phyloP scores from a whole-genome alignment of 92 coral and sea anemone genomes.

The Palythoa caribaeorum region DNA sequence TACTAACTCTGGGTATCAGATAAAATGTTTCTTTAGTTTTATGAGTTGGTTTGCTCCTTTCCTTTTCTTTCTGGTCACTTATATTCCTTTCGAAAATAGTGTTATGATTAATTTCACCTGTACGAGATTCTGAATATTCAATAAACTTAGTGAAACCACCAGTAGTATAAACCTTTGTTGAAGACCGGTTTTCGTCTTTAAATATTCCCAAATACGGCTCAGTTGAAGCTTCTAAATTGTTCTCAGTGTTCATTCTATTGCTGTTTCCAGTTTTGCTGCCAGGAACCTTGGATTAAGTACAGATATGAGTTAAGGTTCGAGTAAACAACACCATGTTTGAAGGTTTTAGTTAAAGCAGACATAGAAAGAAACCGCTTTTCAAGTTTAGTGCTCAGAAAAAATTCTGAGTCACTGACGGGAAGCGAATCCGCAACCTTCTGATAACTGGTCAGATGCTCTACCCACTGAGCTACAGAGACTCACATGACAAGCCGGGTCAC shows the following conservation, averaged over 20 bases:
- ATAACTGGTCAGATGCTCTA: too few species aligned
- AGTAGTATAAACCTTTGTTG: too few species aligned
- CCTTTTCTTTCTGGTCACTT: not conserved
- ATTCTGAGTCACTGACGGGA: too few species aligned
- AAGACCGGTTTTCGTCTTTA: not conserved
- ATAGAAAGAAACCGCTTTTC: not conserved
- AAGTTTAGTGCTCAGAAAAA: too few species aligned
- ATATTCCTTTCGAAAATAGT: not conserved
- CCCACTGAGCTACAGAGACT: too few species aligned
- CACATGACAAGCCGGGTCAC: too few species aligned
- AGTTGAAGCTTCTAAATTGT: not conserved
- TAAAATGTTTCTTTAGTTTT: not conserved
- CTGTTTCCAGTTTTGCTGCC: not conserved
- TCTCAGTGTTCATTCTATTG: not conserved
- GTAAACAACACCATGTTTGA: not conserved
- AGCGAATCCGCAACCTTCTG: too few species aligned
- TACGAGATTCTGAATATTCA: not conserved
- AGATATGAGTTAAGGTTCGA: too few species aligned
- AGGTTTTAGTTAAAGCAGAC: too few species aligned
- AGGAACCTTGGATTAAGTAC: not conserved
- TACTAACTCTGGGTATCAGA: not conserved
- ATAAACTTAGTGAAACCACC: not conserved
- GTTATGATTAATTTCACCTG: not conserved
- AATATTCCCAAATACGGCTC: not conserved
- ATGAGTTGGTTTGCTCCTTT: not conserved